Conservation (phyloP, 64 coral and sea anemone genomes). For the Platygyra sinensis region DNA sequence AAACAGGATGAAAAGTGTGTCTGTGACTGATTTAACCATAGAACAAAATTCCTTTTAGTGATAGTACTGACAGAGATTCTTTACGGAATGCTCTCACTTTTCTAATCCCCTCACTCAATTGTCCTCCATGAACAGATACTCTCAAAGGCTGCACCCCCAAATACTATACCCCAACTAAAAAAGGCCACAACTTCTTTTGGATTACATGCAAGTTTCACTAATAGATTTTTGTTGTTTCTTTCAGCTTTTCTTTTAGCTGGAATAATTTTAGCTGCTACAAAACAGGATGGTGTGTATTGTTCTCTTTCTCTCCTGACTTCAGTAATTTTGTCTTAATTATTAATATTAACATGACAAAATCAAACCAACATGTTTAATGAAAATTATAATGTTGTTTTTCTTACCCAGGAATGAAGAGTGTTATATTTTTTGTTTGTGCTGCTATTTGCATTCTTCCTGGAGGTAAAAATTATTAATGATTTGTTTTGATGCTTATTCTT, state of each 20-base stretch:
- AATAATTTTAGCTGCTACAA: slow-evolving; percentile 67
- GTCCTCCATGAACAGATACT: too few relatives aligned
- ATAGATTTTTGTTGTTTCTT: neutral
- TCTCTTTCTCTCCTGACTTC: neutral
- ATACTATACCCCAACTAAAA: too few relatives aligned
- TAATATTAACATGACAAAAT: neutral
- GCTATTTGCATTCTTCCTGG: slow-evolving; percentile 95
- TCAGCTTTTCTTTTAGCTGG: slow-evolving; percentile 90
- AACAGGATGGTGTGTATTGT: slow-evolving; percentile 66
- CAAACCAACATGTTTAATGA: neutral
- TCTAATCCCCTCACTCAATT: too few relatives aligned
- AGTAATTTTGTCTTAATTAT: neutral
- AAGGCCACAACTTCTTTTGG: too few relatives aligned
- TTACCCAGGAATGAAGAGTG: slow-evolving; percentile 76
- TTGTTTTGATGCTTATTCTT: neutral
- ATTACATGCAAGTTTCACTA: too few relatives aligned
- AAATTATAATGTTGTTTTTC: neutral
- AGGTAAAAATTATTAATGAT: slow-evolving; percentile 46
- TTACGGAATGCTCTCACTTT: too few relatives aligned
- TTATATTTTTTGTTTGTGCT: slow-evolving; percentile 97
- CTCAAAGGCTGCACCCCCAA: too few relatives aligned
- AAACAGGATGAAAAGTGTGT: too few relatives aligned
- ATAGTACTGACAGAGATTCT: too few relatives aligned
- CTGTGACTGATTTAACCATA: too few relatives aligned
- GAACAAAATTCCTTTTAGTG: too few relatives aligned